Base-by-base conservation (phyloP, 2,113 vertebrate species). In the Nothobranchius kuhntae region DNA sequence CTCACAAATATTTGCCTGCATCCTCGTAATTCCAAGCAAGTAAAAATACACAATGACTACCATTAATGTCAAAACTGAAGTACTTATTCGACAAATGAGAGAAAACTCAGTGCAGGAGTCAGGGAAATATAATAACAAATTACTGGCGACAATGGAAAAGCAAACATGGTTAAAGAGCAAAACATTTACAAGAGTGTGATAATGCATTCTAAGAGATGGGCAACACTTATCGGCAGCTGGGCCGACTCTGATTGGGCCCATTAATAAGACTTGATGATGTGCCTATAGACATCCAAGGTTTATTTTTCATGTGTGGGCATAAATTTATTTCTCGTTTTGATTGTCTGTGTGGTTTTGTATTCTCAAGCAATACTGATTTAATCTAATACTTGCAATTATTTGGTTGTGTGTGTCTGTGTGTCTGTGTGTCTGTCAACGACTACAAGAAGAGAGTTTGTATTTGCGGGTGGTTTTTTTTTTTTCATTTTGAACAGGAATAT, bases 171-270 rank as follows among this genome's bases (percentile, higher is more conserved):
- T 75, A 45, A 61, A 57, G 74, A 50, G 68, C 51, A 77, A 77
- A 77, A 86, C 79, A 86, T 86, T 84, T 76, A 70, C 80, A 78
- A 82, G 83, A 75, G 73, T 75, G 82, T 87, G 82, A 84, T 86
- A 83, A 84, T 87, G 87, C 78, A 87, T 87, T 80, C 55, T 85
- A 87, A 89, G 82, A 68, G 58, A 42, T 10, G 5, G 65, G 77
- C 81, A 77, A 60, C 59, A 61, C 57, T 77, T 83, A 75, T 61
- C 45, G 58, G 61, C 67, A 75, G 80, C 62, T 82, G 79, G 58
- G 60, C 67, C 55, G 75, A 76, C 79, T 86, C 78, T 77, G 77
- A 84, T 86, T 58, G 46, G 30, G 52, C 71, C 68, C 66, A 72
- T 86, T 86, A 86, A 67, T 82, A 82, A 76, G 78, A 84, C 77